Conservation (phyloP, 1,140 invertebrate genomes). For the Heliconius himera region DNA sequence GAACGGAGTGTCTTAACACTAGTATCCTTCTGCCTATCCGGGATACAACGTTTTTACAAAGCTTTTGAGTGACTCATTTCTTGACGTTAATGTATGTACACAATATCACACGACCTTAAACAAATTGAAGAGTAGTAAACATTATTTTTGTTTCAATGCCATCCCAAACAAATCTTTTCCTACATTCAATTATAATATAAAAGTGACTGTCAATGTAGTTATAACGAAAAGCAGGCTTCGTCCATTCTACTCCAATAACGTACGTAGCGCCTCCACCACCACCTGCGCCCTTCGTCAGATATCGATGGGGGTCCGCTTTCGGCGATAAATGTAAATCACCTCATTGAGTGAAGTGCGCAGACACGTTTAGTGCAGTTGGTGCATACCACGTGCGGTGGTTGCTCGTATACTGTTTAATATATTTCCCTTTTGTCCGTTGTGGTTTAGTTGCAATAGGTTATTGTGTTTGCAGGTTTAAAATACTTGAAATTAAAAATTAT, state of each 20-base stretch:
- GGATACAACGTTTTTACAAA: background rate
- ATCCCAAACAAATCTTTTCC: background rate
- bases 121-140: too few species aligned
- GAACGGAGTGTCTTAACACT: too few species aligned
- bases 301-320: slow-evolving; percentile 34
- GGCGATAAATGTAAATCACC: slow-evolving; percentile 67
- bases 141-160: too few species aligned
- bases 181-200: slow-evolving; percentile 4
- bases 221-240: background rate
- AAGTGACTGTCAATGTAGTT: background rate
- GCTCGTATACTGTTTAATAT: background rate
- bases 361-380: background rate
- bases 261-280: slow-evolving; percentile 26
- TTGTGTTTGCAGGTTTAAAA: too few species aligned
- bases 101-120: too few species aligned
- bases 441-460: too few species aligned
- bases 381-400: background rate
- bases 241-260: slow-evolving; percentile 4
- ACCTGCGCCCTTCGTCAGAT: slow-evolving; percentile 35
- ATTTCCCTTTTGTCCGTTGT: background rate
- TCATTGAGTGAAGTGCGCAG: slow-evolving; percentile 51
- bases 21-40: background rate
- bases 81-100: too few species aligned
- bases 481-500: too few species aligned
- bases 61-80: too few species aligned